Evolutionary conservation across 2,113 vertebrate genomes (phyloP).

Genomic region (Merops nubicus): DNA sequence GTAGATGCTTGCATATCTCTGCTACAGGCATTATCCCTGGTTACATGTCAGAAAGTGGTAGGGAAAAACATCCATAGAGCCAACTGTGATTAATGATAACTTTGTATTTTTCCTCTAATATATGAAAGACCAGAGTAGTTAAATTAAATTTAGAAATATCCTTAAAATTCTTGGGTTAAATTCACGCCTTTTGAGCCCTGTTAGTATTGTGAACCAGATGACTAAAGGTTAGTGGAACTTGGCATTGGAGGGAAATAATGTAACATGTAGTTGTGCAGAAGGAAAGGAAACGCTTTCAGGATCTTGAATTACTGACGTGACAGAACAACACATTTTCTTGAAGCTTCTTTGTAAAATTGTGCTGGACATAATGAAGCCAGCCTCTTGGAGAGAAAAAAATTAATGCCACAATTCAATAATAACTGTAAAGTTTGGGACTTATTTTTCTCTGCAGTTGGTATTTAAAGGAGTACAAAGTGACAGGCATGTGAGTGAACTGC

Average conservation of each 20-base stretch:
- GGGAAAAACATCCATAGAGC: neutral
- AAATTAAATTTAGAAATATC: neutral
- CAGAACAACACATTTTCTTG: neutral
- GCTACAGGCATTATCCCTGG: neutral
- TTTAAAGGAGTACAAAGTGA: neutral
- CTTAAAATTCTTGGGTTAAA: neutral
- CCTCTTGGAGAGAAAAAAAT: neutral
- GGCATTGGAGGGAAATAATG: neutral
- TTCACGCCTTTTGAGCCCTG: neutral
- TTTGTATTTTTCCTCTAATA: neutral
- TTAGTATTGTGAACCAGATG: neutral
- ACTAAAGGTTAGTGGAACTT: neutral
- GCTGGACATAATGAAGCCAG: neutral
- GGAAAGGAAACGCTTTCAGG: neutral
- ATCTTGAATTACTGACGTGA: neutral
- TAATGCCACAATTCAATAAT: neutral
- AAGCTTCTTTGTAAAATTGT: neutral
- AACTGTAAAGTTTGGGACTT: neutral
- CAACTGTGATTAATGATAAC: neutral
- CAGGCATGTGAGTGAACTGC: neutral
- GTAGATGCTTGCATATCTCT: neutral
- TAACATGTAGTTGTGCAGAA: neutral
- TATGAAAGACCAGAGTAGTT: neutral
- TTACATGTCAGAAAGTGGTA: neutral
- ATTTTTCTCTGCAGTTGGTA: neutral